Conservation (phyloP, 1,140 invertebrate species). For the Apis florea region DNA sequence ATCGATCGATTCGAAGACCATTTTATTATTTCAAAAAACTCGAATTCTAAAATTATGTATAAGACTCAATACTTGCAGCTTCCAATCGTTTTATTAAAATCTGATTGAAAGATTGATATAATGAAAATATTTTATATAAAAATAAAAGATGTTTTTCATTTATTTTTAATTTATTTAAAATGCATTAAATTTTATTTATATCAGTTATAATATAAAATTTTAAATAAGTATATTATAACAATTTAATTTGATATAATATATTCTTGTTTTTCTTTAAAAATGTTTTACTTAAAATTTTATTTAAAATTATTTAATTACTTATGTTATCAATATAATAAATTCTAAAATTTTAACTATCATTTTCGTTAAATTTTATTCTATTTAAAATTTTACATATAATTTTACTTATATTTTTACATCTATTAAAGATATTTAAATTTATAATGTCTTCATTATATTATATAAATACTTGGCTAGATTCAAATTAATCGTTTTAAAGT, state of each 20-base stretch:
- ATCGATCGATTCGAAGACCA: conserved; percentile 3
- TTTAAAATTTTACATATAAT: neutral
- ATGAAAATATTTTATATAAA: neutral
- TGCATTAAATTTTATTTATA: neutral
- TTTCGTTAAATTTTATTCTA: neutral
- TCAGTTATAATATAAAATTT: neutral
- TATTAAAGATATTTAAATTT: neutral
- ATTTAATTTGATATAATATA: neutral
- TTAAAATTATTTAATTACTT: neutral
- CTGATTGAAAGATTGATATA: neutral
- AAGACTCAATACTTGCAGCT: neutral
- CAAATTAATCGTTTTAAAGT: conserved; percentile 5
- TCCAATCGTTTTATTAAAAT: neutral
- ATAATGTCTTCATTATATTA: neutral
- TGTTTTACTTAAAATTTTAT: neutral
- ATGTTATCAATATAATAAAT: neutral
- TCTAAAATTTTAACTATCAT: neutral
- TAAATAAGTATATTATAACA: neutral
- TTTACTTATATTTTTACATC: neutral
- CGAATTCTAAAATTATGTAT: conserved; percentile 5
- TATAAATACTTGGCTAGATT: neutral
- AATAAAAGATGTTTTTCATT: neutral
- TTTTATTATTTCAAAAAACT: conserved; percentile 26
- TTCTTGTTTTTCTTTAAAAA: neutral
- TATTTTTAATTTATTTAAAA: neutral